phyloP scores from a whole-genome alignment of 2,113 vertebrate species.

The Cervus canadensis region DNA sequence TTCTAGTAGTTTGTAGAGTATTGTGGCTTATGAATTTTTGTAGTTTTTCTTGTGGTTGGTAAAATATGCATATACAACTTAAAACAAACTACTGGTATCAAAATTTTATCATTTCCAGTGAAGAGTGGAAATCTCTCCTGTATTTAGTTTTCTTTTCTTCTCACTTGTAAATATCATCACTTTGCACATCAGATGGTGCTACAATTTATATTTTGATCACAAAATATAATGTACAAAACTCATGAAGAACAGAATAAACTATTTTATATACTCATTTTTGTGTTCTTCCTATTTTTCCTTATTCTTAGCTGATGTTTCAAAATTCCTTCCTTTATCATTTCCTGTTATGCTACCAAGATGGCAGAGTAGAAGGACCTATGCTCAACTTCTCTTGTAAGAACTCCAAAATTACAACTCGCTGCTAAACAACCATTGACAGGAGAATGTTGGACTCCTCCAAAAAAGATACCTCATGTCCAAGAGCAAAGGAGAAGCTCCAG shows the following conservation, averaged over 20 bases:
- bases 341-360: not conserved
- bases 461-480: not conserved
- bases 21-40: not conserved
- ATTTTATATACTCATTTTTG: not conserved
- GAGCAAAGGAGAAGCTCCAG: not conserved
- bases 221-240: not conserved
- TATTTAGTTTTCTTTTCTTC: not conserved
- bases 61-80: not conserved
- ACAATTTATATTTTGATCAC: not conserved
- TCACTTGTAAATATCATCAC: not conserved
- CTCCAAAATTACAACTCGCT: not conserved
- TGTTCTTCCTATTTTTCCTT: not conserved
- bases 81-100: not conserved
- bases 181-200: not conserved
- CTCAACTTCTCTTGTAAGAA: not conserved
- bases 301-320: not conserved
- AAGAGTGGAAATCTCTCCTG: not conserved
- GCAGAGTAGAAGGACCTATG: not conserved
- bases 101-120: not conserved
- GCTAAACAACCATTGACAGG: not conserved
- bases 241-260: not conserved
- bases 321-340: not conserved
- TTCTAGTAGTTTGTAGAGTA: not conserved
- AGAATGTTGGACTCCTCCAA: not conserved
- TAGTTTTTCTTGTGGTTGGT: not conserved